phyloP scores from a whole-genome alignment of 2,113 vertebrate species.

The Oriolus oriolus region DNA sequence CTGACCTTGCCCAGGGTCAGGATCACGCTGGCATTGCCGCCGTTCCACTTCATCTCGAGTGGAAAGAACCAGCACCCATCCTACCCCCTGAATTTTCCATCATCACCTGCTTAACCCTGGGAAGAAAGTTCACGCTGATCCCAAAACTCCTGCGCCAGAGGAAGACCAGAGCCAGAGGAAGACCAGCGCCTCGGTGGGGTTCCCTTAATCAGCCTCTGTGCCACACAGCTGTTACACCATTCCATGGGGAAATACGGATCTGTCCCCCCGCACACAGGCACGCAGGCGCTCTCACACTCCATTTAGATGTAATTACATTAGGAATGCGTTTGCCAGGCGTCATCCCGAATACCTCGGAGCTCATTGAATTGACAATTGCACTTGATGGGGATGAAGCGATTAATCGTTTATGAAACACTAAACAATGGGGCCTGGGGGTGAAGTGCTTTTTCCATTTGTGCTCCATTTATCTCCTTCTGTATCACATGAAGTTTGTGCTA shows the following conservation, averaged over 20 bases:
- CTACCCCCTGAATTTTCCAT: not conserved
- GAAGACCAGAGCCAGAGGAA: not conserved
- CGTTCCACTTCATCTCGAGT: not conserved
- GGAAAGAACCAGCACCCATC: not conserved
- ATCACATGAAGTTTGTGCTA: not conserved
- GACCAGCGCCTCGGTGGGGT: not conserved
- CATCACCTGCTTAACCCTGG: not conserved
- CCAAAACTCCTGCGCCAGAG: accelerated
- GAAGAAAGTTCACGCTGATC: not conserved
- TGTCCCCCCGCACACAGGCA: accelerated
- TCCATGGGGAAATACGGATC: accelerated
- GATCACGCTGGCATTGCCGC: not conserved
- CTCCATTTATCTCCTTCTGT: conserved; percentile 53
- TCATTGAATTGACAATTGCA: conserved; percentile 52
- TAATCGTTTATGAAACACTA: conserved; percentile 59
- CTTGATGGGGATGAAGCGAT: conserved; percentile 56
- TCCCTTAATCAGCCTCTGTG: not conserved
- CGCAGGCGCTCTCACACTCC: not conserved
- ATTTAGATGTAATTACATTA: conserved; percentile 33
- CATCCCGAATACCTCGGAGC: conserved; percentile 27
- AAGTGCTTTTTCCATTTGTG: conserved; percentile 44
- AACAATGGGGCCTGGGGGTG: conserved; percentile 46
- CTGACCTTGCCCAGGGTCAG: not conserved
- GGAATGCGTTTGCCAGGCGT: not conserved
- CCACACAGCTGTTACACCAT: accelerated